Evolutionary conservation across 2,888 invertebrate species (phyloP), one percentile per base, ranked within the genome.

Genomic region (Cheilosia grossa): DNA sequence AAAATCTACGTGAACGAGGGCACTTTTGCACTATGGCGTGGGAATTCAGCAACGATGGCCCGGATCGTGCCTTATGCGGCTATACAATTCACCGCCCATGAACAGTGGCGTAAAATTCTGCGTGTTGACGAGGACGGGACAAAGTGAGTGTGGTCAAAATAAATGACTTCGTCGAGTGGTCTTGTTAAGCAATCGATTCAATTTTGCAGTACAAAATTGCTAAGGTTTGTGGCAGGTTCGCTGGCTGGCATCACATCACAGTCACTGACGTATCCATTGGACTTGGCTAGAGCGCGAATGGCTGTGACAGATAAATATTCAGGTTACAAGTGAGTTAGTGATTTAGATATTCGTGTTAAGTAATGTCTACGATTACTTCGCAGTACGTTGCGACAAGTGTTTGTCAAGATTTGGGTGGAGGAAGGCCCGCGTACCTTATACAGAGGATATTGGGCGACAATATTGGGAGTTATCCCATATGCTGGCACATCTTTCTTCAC

Each of bases 41-140:
- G 99, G 4, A 99, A 99, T 94, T 97, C 98, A 87, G 99, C 99
- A 4, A 99, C 99, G 0, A 98, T 99, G 98, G 98, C 97, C 17
- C 94, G 99, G 75, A 98, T 99, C 83, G 94, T 99, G 66, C 99
- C 99, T 0, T 99, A 99, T 92, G 98, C 99, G 24, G 98, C 99
- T 53, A 96, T 99, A 88, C 99, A 99, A 93, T 99, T 99, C 92
- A 96, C 98, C 0, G 96, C 99, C 47, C 98, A 99, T 92, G 99
- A 99, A 92, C 99, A 99, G 92, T 99, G 97, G 96, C 98, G 98
- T 91, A 93, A 94, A 87, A 91, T 96, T 58, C 93, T 99, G 1
- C 92, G 93, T 10, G 95, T 97, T n/a, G 95, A 96, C 93, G 92
- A 94, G 88, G 91, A 92, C 86, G 92, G 93, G 74, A 82, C 89